Base-by-base conservation (phyloP, 1,140 invertebrate genomes). In the Euwallacea fornicatus region DNA sequence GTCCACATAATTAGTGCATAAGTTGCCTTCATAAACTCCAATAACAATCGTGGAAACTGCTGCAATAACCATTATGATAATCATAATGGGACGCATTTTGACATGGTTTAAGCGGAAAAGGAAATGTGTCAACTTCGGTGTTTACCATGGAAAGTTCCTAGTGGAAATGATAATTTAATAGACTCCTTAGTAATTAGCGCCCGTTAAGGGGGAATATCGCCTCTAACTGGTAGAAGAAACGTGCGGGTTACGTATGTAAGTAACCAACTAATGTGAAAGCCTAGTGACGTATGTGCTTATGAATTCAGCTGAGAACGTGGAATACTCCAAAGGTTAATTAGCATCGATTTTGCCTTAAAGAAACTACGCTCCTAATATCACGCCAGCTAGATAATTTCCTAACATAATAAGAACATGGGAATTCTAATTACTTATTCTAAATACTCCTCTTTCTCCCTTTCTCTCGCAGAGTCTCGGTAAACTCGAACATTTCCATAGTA, bases 101-200 rank as follows among this genome's bases (percentile, higher is more conserved):
- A 70, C 68, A 70, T 70, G 13, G 42, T 50, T 63, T 54, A 63
- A 70, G 63, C 68, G 68, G 68, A 62, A 64, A 69, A 55, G 68
- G 68, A 70, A 70, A 55, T 64, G 68, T 61, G 66, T 68, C 66
- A 70, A 70, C 47, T 70, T 63, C 44, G 68, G 60, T 70, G 68
- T 70, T 63, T 70, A 62, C 60, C 50, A 50, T 62, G 46, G 43
- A 70, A 33, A 70, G 42, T 70, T 64, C 59, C 41, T 42, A 70
- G 47, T 70, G 15, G 11, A 60, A 50, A 55, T 66, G 66, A 70
- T 75, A 75, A 75, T 75, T 75, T 75, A 75, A 75, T 75, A 63
- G 42, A 72, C 64, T 68, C 66, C 55, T 65, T 74, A 69, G 72
- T 66, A 75, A 73, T 75, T 75, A 75, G 73, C 55, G 59, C 60